phyloP scores from a whole-genome alignment of 2,113 vertebrate species.

The Platysternon megacephalum region DNA sequence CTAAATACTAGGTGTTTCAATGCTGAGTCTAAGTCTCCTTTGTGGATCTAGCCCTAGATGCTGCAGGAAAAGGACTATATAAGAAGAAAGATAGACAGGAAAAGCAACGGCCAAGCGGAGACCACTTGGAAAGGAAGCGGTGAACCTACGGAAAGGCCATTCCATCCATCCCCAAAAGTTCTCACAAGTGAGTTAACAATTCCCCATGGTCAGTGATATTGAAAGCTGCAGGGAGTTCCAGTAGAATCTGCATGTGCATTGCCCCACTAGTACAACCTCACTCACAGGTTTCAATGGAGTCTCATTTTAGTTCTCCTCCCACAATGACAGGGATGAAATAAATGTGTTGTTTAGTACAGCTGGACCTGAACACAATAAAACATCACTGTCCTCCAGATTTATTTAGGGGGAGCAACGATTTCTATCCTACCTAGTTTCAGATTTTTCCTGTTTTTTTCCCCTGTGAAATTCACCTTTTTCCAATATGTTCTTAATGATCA shows the following conservation, averaged over 20 bases:
- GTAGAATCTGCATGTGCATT: not conserved
- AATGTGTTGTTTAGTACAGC: not conserved
- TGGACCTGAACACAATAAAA: not conserved
- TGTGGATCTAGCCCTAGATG: not conserved
- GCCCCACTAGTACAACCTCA: not conserved
- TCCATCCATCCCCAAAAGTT: no score
- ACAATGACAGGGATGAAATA: not conserved
- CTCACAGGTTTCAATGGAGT: not conserved
- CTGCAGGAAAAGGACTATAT: not conserved
- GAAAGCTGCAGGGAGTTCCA: not conserved
- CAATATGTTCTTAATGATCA: constrained; percentile 35
- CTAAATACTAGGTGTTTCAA: not conserved
- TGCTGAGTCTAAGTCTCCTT: not conserved
- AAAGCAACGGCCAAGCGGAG: not conserved
- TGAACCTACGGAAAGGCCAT: not conserved
- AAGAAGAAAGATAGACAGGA: not conserved
- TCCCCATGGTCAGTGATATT: not conserved
- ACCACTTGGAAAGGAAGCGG: not conserved
- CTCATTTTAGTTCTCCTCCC: not conserved
- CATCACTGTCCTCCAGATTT: not conserved
- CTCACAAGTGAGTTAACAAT: not conserved
- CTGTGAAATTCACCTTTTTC: constrained; percentile 11
- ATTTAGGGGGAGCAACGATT: not conserved
- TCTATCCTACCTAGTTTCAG: constrained; percentile 10
- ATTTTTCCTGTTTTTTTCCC: constrained; percentile 17